A percentile compares a stretch with the other conserved stretches of the same genome.
Conservation (phyloP, 2,888 invertebrate genomes). For the Aphodius granarius region DNA sequence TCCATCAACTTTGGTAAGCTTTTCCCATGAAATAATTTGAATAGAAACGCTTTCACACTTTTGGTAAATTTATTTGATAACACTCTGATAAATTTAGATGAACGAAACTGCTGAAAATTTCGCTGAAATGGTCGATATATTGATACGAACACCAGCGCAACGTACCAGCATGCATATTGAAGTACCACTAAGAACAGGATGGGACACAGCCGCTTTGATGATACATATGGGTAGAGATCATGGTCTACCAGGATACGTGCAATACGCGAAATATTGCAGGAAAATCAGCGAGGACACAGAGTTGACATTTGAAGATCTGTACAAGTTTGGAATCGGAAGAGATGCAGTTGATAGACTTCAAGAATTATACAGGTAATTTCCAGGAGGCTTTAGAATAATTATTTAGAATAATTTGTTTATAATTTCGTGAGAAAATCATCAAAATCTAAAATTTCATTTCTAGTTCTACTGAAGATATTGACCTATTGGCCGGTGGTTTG, state of each 20-base stretch:
- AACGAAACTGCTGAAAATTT: constrained; percentile 58
- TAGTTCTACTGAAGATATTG: constrained; percentile 75
- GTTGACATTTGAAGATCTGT: constrained; percentile 60
- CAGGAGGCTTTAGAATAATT: not conserved
- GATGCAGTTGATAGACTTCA: constrained; percentile 65
- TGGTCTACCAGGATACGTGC: constrained; percentile 74
- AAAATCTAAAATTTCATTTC: constrained; percentile 39
- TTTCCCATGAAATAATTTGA: not conserved
- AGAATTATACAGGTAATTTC: constrained; percentile 66
- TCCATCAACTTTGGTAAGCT: constrained; percentile 66
- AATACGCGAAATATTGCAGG: constrained; percentile 68
- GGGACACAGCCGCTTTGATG: constrained; percentile 57
- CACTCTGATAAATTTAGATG: constrained; percentile 59
- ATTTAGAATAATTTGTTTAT: not conserved
- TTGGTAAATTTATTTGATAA: not conserved
- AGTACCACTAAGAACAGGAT: constrained; percentile 48
- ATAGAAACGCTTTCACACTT: not conserved
- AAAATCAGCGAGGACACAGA: constrained; percentile 45
- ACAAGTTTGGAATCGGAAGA: constrained; percentile 59
- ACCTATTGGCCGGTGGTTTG: constrained; percentile 81
- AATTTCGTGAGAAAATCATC: too few species aligned
- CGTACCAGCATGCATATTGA: constrained; percentile 61
- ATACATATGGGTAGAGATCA: constrained; percentile 76
- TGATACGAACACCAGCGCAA: constrained; percentile 67
- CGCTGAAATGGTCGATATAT: constrained; percentile 60